Base-by-base conservation (phyloP, 2,888 invertebrate genomes). In the Melolontha melolontha region DNA sequence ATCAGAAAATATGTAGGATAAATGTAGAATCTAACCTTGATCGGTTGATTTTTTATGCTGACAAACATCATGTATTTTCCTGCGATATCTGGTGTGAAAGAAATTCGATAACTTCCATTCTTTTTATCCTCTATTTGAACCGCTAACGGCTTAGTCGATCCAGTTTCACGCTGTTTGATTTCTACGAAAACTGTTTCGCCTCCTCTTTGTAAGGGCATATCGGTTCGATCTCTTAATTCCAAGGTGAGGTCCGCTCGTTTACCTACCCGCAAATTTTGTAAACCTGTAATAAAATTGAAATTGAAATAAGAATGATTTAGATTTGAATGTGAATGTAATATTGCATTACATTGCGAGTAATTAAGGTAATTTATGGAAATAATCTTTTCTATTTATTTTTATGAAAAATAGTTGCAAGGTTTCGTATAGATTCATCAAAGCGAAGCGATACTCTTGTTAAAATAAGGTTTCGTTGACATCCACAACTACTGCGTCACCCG, bases 171-270 rank as follows among this genome's bases (percentile, higher is more conserved):
- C 74, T 87, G 86, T 68, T 85, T 83, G 7, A 87, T 78, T 73
- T 87, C 85, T 0, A 88, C 90, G 0, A 84, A 83, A 22, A 92
- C 86, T 67, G 81, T 80, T 74, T 91, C 88, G 0, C 91, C 91
- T 0, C 91, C 91, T 74, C 91, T 88, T 80, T 90, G 89, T 39
- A 92, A 82, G 0, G 88, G 85, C 65, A 87, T 87, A 0, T 88
- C 89, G 70, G 86, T 88, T 62, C 84, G 85, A 75, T 92, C 92
- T 8, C 89, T 83, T 0, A 90, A 85, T 72, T 89, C 87, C 69
- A 92, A 73, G 1, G 85, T 79, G 0, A 88, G 84, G 74, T 89
- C 89, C 11, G 89, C 88, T 71, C 86, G 87, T 68, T 86, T 85
- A 66, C 90, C 89, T 1, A 91, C 89, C 29, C 90, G 84, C 29